phyloP scores from a whole-genome alignment of 2,797 vertebrate genomes.

The Darevskia nairensis region DNA sequence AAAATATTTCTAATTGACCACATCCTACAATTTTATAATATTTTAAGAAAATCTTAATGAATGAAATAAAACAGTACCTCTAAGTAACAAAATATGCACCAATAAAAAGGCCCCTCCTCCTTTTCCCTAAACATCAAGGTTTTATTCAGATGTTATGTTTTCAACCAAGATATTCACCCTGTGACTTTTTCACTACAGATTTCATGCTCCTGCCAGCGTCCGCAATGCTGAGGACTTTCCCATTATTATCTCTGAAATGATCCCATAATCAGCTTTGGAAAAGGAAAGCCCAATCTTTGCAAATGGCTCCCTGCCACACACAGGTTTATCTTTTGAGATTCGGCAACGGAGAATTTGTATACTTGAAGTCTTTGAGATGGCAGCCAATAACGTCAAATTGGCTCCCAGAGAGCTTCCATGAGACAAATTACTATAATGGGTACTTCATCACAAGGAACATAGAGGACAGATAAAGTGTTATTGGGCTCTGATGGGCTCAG shows the following conservation, averaged over 20 bases:
- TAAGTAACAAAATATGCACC: neutral
- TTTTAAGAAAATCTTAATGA: neutral
- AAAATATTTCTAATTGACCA: neutral
- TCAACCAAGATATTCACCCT: neutral
- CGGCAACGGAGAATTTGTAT: neutral
- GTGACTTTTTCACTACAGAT: neutral
- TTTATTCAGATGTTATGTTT: neutral
- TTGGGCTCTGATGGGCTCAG: neutral
- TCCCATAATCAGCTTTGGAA: neutral
- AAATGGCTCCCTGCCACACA: neutral
- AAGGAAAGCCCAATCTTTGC: neutral
- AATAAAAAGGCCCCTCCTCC: too few species aligned
- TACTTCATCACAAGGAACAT: neutral
- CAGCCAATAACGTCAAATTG: neutral
- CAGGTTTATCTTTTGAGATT: neutral
- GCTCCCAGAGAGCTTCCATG: neutral
- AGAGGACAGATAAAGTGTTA: neutral
- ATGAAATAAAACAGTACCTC: neutral
- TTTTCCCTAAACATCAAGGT: neutral
- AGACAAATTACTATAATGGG: neutral
- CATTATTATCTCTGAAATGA: too few species aligned
- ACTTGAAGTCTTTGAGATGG: neutral
- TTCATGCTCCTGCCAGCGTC: neutral
- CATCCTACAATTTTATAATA: neutral
- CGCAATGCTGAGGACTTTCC: neutral